Evolutionary conservation across 2,113 vertebrate genomes (phyloP).

Genomic region (Dissostichus mawsoni): DNA sequence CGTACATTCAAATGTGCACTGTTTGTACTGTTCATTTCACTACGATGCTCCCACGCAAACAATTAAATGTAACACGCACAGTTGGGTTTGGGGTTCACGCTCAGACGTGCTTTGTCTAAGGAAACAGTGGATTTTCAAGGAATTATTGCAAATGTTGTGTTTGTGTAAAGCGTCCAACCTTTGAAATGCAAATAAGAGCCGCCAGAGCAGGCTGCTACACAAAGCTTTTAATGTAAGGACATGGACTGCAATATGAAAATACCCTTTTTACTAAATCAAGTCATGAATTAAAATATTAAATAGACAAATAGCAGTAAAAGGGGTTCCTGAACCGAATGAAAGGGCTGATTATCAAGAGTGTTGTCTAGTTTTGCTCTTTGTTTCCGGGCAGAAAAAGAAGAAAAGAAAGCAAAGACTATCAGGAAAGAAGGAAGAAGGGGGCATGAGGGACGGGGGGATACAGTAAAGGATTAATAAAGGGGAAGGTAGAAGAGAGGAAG

Average conservation of each 20-base stretch:
- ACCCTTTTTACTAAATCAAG: not conserved
- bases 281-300: conserved; percentile 6
- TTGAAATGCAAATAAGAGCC: conserved; percentile 19
- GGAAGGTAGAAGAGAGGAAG: not conserved
- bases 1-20: conserved; percentile 28
- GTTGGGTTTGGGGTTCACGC: not conserved
- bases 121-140: not conserved
- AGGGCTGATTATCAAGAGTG: not conserved
- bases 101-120: conserved; percentile 5
- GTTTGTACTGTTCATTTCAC: conserved; percentile 35
- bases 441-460: not conserved
- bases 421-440: not conserved
- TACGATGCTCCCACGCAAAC: conserved; percentile 25
- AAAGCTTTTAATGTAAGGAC: conserved; percentile 3
- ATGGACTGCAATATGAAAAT: not conserved
- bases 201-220: not conserved
- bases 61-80: not conserved
- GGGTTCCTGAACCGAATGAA: not conserved
- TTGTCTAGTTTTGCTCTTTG: not conserved
- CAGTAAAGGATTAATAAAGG: not conserved
- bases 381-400: not conserved
- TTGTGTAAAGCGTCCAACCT: not conserved
- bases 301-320: not conserved
- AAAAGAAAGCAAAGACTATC: not conserved
- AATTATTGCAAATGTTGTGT: not conserved